Conservation (phyloP, 2,113 vertebrate genomes). For the Benitochromis conjunctus region DNA sequence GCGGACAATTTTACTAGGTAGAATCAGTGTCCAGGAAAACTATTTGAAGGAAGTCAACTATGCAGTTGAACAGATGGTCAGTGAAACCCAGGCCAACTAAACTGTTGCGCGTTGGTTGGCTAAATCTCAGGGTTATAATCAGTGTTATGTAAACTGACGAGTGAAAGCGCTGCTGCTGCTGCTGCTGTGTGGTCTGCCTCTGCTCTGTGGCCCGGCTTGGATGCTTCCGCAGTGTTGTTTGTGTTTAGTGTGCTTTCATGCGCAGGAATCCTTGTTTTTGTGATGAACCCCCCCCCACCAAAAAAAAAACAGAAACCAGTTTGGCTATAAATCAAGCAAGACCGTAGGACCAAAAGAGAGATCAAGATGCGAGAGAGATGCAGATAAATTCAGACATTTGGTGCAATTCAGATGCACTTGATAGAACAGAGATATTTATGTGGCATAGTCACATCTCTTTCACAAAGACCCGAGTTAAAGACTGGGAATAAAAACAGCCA, state of each 20-base stretch:
- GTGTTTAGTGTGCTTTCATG: not conserved
- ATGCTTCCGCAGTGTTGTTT: not conserved
- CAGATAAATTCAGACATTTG: not conserved
- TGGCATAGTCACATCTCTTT: not conserved
- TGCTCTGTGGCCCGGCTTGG: conserved; percentile 1
- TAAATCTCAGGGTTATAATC: conserved; percentile 68
- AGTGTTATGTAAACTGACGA: conserved; percentile 72
- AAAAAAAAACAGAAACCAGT: not conserved
- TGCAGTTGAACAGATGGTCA: conserved; percentile 81
- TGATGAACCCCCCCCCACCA: not conserved
- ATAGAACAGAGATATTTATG: not conserved
- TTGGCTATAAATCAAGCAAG: not conserved
- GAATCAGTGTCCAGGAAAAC: conserved; percentile 16
- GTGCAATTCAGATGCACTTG: not conserved
- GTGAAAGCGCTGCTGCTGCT: conserved; percentile 24
- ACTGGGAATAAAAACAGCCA: not conserved
- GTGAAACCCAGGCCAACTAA: conserved; percentile 57
- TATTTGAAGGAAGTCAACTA: conserved; percentile 54
- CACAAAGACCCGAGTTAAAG: not conserved
- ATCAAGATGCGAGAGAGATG: not conserved
- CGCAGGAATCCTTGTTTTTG: not conserved
- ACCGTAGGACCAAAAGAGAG: not conserved
- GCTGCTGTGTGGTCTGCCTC: conserved; percentile 45
- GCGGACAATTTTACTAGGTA: not conserved
- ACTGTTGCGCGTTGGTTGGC: conserved; percentile 52